Evolutionary conservation across 2,113 vertebrate species (phyloP), one percentile per base, ranked within the genome.

Genomic region (Neodontobutis hainanensis): DNA sequence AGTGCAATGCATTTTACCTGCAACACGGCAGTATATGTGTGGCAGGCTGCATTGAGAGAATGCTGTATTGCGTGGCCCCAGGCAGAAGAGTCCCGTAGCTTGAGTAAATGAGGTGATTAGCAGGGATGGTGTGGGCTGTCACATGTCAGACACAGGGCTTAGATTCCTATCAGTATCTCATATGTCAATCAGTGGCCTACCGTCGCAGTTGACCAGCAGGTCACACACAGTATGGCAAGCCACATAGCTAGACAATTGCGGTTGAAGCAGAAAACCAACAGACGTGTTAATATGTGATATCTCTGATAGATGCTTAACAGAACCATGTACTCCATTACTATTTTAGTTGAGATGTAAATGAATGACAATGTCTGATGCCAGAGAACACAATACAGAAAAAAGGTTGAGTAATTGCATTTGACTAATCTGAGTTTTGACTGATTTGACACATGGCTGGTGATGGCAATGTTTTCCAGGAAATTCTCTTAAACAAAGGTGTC

Each of bases 91-190:
- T 75, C 80, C 77, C 73, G 73, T 68, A 82, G 85, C 59, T 77
- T 47, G 71, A 84, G 82, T 88, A 88, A 88, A 86, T 86, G 81
- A 84, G 82, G 81, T 82, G 83, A 90, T 90, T 87, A 90, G 85
- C 73, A 72, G 71, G 85, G 79, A 85, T 84, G 87, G 81, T 87
- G 86, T 85, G 78, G 75, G 80, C 78, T 82, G 86, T 90, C 82
- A 85, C 76, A 87, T 32, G 67, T 83, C 84, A 87, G 65, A 84
- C 81, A 76, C 77, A 35, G 44, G 67, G 70, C 53, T 84, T 61
- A 77, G 74, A 84, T 72, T 82, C 84, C 74, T 79, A 85, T 87
- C 80, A 66, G 61, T 75, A 82, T 86, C 70, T 70, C 71, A 61
- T 44, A 56, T 81, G 85, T 88, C 87, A 91, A 87, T 91, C 90